Conservation (phyloP, 2,797 vertebrate species). For the Phalloptychus januarius region DNA sequence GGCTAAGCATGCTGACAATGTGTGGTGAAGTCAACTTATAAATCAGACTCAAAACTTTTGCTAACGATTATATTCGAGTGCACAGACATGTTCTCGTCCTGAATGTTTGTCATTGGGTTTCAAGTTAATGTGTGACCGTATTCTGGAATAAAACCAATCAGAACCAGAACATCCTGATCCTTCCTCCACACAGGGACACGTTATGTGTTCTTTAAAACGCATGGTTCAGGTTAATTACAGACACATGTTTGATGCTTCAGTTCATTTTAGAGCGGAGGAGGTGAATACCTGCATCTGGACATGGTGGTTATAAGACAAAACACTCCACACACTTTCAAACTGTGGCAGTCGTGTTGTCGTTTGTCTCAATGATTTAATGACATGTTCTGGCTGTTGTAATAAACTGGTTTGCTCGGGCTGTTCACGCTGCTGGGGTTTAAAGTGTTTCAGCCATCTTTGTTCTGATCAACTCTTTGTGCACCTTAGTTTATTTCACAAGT, state of each 20-base stretch:
- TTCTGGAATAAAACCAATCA: constrained; percentile 13
- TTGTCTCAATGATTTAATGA: not conserved
- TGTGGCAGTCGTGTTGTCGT: not conserved
- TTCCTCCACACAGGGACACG: not conserved
- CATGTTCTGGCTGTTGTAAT: not conserved
- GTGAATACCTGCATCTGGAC: not conserved
- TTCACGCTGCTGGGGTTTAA: not conserved
- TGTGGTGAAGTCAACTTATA: constrained; percentile 43
- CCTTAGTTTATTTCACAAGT: not conserved
- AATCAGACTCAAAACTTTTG: constrained; percentile 32
- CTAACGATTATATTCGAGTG: constrained; percentile 13
- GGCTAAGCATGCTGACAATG: constrained; percentile 43
- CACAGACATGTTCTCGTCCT: not conserved
- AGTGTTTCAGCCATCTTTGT: not conserved
- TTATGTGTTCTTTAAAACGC: constrained; percentile 16
- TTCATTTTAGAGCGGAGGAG: not conserved
- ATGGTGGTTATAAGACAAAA: not conserved
- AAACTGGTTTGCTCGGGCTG: not conserved
- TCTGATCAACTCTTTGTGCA: not conserved
- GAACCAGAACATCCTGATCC: not conserved
- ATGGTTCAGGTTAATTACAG: not conserved
- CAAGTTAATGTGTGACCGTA: not conserved
- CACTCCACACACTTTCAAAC: not conserved
- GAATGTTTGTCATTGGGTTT: not conserved
- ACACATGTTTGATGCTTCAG: not conserved